These are phyloP conservation scores for Thalassarche chlororhynchos DNA, from an alignment of 2,113 vertebrate species.

Conservation along the genomic window DNA sequence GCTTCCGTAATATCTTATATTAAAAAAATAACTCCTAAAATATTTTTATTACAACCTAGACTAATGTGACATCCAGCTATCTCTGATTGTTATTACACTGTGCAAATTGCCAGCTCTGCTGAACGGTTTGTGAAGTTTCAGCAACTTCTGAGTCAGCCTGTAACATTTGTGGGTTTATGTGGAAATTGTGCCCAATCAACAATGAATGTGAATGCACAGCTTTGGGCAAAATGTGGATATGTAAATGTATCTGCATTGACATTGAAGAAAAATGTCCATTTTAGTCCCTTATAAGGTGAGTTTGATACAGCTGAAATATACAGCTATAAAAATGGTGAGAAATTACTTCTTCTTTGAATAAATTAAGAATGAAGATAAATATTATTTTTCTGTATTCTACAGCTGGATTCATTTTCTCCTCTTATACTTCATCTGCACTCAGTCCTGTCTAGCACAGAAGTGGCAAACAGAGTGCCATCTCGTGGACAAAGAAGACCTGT, in stretches of 20 bases:
- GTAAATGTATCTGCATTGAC: not conserved
- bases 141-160: not conserved
- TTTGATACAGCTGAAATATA: not conserved
- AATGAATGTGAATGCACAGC: not conserved
- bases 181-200: not conserved
- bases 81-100: not conserved
- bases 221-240: not conserved
- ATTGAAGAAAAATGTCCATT: not conserved
- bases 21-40: not conserved
- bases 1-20: not conserved
- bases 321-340: not conserved
- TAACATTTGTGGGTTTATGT: not conserved
- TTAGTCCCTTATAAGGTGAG: not conserved
- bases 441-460: not conserved
- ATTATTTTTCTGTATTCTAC: not conserved
- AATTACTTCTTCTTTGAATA: not conserved
- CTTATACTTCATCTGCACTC: not conserved
- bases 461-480: conserved; percentile 72
- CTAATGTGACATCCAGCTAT: not conserved
- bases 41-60: not conserved
- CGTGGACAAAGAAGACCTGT: conserved; percentile 60
- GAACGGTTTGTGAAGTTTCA: not conserved
- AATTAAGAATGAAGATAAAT: not conserved
- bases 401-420: not conserved
- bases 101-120: not conserved